These are phyloP conservation scores for Meandrusa payeni DNA, from an alignment of 2,888 invertebrate genomes.

Conservation along the genomic window DNA sequence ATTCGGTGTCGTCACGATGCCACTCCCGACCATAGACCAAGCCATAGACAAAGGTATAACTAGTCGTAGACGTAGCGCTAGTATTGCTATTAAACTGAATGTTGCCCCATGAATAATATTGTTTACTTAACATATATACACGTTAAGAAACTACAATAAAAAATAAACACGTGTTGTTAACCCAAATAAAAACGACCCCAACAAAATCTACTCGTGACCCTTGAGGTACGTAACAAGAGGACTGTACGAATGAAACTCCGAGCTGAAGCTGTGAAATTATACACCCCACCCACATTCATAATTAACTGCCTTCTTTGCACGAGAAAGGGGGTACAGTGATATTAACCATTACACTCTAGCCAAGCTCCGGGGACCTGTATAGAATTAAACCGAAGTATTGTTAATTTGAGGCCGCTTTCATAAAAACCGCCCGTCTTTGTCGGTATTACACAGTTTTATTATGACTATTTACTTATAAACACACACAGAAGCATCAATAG, in stretches of 20 bases:
- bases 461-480: no score
- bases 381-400: constrained; percentile 21
- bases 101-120: no score
- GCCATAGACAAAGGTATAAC: no score
- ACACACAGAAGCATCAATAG: no score
- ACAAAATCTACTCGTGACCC: constrained; percentile 5
- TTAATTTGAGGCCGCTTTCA: constrained; percentile 6
- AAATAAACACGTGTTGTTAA: constrained; percentile 5
- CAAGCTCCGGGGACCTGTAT: constrained; percentile 12
- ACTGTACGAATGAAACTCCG: constrained; percentile 20
- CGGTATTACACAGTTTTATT: no score
- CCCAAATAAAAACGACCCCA: constrained; percentile 1
- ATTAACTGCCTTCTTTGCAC: constrained; percentile 27
- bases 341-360: constrained; percentile 24
- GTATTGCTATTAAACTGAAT: no score
- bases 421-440: constrained; percentile 7
- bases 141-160: no score
- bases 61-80: no score
- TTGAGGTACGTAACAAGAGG: constrained; percentile 14
- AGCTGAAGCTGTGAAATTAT: constrained; percentile 23
- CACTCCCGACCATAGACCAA: no score
- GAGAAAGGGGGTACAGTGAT: constrained; percentile 25
- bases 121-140: no score
- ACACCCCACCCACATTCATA: constrained; percentile 24
- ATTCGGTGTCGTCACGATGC: no score